Conservation (phyloP, 2,113 vertebrate species). For the Paraplagusia blochii region DNA sequence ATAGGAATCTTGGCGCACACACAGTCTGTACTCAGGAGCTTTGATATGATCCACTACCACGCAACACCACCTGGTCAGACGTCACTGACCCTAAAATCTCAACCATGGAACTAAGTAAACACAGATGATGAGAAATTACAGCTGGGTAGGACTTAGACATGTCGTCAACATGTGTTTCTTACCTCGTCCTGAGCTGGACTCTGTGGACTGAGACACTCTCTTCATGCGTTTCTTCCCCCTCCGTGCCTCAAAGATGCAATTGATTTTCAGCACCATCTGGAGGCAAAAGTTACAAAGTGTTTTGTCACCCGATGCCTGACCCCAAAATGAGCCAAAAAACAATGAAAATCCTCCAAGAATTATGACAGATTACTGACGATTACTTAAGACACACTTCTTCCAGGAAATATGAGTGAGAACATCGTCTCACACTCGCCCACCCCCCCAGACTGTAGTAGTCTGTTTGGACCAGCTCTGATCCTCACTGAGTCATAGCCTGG, state of each 20-base stretch:
- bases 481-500: neutral
- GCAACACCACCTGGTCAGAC: conserved; percentile 32
- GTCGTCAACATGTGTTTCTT: conserved; percentile 6
- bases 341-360: conserved; percentile 7
- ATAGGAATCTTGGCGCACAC: conserved; percentile 19
- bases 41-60: conserved; percentile 12
- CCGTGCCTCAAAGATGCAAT: conserved; percentile 89
- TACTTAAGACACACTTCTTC: conserved; percentile 21
- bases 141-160: neutral
- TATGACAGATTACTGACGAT: conserved; percentile 12
- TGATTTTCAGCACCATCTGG: conserved; percentile 94
- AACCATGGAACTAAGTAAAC: conserved; percentile 46
- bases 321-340: conserved; percentile 11
- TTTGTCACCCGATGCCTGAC: conserved; percentile 14
- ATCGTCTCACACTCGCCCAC: conserved; percentile 10
- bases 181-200: conserved; percentile 94
- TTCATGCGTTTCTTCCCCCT: conserved; percentile 95
- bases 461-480: conserved; percentile 17
- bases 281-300: conserved; percentile 31
- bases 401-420: conserved; percentile 28
- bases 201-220: conserved; percentile 88
- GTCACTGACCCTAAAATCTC: conserved; percentile 37
- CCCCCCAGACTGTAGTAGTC: conserved; percentile 24
- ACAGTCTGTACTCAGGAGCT: conserved; percentile 2
- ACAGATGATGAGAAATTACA: conserved; percentile 20